phyloP scores from a whole-genome alignment of 2,888 invertebrate genomes.

The Parnassius glacialis region DNA sequence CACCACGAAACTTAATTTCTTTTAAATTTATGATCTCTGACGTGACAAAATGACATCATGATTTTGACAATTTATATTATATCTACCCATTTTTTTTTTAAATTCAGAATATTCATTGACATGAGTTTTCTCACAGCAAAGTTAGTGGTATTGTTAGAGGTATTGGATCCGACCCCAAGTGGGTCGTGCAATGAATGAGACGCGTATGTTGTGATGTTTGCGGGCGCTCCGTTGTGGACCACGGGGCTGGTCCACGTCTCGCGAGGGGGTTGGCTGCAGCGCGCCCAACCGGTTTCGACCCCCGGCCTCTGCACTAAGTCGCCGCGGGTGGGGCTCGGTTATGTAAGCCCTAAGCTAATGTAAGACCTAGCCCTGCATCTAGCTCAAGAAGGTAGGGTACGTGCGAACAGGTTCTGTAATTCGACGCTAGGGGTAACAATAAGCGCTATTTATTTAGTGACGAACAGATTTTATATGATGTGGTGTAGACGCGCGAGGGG shows the following conservation, averaged over 20 bases:
- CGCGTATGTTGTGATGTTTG: neutral
- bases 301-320: neutral
- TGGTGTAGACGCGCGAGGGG: conserved; percentile 1
- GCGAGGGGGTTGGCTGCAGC: conserved; percentile 3
- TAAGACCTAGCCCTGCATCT: conserved; percentile 11
- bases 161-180: conserved; percentile 7
- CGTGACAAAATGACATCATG: too few relatives aligned
- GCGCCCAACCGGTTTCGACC: conserved; percentile 16
- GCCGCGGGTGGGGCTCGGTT: conserved; percentile 8
- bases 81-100: neutral
- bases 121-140: conserved; percentile 1
- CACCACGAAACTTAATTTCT: too few relatives aligned
- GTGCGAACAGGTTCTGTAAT: conserved; percentile 4
- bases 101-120: neutral
- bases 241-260: conserved; percentile 1
- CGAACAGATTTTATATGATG: conserved; percentile 1
- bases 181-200: conserved; percentile 1
- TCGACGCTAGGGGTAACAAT: conserved; percentile 4
- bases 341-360: conserved; percentile 3
- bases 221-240: neutral
- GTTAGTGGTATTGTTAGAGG: conserved; percentile 2
- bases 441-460: neutral
- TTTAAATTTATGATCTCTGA: too few relatives aligned
- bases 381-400: conserved; percentile 1
- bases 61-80: too few relatives aligned